These are phyloP conservation scores for Bombus waltoni DNA, from an alignment of 1,140 invertebrate species.

Conservation along the genomic window DNA sequence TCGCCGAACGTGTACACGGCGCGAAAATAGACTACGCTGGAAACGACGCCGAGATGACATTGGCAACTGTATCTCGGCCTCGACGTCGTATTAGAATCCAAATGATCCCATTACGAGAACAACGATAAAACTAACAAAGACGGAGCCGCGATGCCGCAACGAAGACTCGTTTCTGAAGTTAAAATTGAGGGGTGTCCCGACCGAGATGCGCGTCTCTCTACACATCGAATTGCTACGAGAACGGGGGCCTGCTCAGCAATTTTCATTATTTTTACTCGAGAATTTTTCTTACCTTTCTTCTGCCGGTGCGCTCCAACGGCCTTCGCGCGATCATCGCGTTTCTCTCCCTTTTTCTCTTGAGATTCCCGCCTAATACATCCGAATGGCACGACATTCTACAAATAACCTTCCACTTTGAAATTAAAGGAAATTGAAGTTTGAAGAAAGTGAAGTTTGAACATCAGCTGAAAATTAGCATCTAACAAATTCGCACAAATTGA, in stretches of 20 bases:
- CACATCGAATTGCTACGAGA: slow-evolving; percentile 29
- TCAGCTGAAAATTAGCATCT: background rate
- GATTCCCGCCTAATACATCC: background rate
- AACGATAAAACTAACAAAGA: slow-evolving; percentile 79
- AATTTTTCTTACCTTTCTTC: slow-evolving; percentile 26
- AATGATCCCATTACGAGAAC: slow-evolving; percentile 77
- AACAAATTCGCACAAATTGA: no score
- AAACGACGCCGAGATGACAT: slow-evolving; percentile 39
- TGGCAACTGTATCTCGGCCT: slow-evolving; percentile 56
- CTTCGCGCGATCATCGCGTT: background rate
- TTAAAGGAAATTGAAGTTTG: background rate
- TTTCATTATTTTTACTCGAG: slow-evolving; percentile 60
- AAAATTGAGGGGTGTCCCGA: slow-evolving; percentile 63
- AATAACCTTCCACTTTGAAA: background rate
- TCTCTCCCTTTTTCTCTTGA: background rate
- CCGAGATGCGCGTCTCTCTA: slow-evolving; percentile 19
- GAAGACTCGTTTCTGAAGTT: slow-evolving; percentile 63
- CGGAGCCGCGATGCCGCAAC: slow-evolving; percentile 58
- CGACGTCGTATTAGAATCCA: slow-evolving; percentile 75
- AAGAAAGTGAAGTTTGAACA: background rate
- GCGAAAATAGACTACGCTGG: background rate
- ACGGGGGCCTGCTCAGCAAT: slow-evolving; percentile 29
- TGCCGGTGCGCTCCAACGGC: no score
- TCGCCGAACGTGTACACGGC: background rate
- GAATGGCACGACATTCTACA: background rate